Conservation (phyloP, 2,797 vertebrate genomes). For the Halcyon chelicuti region DNA sequence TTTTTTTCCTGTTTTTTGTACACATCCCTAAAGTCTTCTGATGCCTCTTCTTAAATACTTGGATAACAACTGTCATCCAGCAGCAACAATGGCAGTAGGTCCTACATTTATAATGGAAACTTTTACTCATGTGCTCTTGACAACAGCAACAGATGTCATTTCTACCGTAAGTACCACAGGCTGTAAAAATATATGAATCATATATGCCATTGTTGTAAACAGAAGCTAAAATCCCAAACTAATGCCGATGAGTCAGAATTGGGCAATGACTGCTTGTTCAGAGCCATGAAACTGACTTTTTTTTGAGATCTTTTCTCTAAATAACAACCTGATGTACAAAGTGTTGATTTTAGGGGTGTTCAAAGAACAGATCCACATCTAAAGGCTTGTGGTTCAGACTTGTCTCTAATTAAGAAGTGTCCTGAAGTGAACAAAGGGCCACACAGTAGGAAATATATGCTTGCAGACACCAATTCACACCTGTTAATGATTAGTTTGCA, state of each 20-base stretch:
- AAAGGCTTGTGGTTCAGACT: constrained; percentile 33
- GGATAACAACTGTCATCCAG: background rate
- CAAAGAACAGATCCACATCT: constrained; percentile 62
- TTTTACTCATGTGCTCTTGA: background rate
- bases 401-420: constrained; percentile 70
- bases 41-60: background rate
- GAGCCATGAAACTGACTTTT: background rate
- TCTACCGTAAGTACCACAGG: background rate
- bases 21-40: background rate
- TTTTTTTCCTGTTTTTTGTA: background rate
- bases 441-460: constrained; percentile 57
- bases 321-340: constrained; percentile 21
- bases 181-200: background rate
- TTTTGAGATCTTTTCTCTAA: background rate
- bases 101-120: background rate
- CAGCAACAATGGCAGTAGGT: background rate
- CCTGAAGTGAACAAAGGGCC: constrained; percentile 70
- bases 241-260: background rate
- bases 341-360: constrained; percentile 51
- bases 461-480: constrained; percentile 70
- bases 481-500: constrained; percentile 73
- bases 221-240: background rate
- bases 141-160: background rate
- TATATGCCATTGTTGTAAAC: background rate
- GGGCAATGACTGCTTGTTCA: background rate